Conservation (phyloP, 2,797 vertebrate species). For the Sebastes glaucus region DNA sequence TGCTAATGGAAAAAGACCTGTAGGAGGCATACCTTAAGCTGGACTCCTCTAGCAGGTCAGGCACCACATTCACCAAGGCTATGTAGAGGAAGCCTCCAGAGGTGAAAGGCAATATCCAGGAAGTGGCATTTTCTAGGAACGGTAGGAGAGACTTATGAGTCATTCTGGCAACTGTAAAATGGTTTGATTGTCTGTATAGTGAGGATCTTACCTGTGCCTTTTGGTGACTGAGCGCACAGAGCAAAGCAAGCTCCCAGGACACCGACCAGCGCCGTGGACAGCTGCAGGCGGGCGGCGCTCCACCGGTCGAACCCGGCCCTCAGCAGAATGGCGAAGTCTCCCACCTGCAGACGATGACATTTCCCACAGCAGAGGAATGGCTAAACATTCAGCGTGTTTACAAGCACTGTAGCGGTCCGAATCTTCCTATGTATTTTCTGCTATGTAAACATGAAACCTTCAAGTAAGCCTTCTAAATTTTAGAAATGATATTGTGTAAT, state of each 20-base stretch:
- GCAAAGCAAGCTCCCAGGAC: constrained; percentile 93
- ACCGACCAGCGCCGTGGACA: constrained; percentile 93
- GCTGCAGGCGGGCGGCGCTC: constrained; percentile 96
- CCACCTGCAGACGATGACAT: constrained; percentile 83
- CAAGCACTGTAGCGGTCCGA: not conserved
- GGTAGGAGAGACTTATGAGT: not conserved
- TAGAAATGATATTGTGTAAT: not conserved
- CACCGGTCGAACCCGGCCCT: constrained; percentile 98
- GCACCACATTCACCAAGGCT: constrained; percentile 95
- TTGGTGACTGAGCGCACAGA: constrained; percentile 91
- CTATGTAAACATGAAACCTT: not conserved
- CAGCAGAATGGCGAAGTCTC: constrained; percentile 97
- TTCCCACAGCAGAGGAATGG: not conserved
- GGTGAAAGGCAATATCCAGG: constrained; percentile 96
- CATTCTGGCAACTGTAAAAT: not conserved
- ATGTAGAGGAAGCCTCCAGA: constrained; percentile 98
- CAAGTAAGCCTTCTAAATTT: not conserved
- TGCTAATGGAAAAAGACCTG: too few relatives aligned
- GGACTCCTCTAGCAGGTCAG: constrained; percentile 94
- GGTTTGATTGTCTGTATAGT: not conserved
- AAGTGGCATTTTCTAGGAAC: constrained; percentile 85
- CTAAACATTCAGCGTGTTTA: constrained; percentile 3
- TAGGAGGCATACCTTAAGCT: constrained; percentile 77
- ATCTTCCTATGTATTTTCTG: not conserved
- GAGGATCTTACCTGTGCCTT: constrained; percentile 87